Base-by-base conservation (phyloP, 2,888 invertebrate genomes). In the Mythimna loreyi region DNA sequence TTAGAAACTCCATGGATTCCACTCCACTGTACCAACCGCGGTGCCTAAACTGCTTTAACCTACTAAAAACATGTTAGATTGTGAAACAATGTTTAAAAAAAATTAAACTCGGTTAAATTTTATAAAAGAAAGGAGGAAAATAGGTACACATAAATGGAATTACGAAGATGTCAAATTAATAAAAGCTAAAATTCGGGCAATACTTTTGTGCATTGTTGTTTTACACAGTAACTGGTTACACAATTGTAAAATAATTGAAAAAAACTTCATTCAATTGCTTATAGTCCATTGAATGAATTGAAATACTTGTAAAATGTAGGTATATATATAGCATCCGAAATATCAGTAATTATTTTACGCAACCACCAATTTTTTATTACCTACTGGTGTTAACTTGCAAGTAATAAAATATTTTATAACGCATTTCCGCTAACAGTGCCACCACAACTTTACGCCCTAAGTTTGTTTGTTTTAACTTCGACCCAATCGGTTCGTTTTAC, bases 361-460 rank as follows among this genome's bases (percentile, higher is more conserved):
- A 50, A 58, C 63, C 75, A 55, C 63, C 9, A 33, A 55, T 64
- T 64, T 25, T 0, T n/a, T 3, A 49, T 49, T 36, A 49, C 2
- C 30, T 5, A 4, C 28, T 21, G 2, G 19, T 2, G 40, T 40
- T 36, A 28, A 30, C 13, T 45, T 2, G 5, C 16, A 23, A 36
- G 9, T 47, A 52, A 23, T 25, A 36, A 57, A 50, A 25, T 36
- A 33, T 33, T 43, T 28, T 36, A 57, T 33, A 9, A 21, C n/a
- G 28, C 30, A 59, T 75, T 66, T 49, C 72, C 84, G 82, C 84
- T 78, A 13, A 13, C 21, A 75, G n/a, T 67, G 33, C 9, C 30
- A 82, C 84, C 82, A 28, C 58, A 55, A 56, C 52, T 75, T 77
- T 81, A 79, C 52, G 65, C 70, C 55, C 69, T 45, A 59, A 75